A percentile compares a stretch with the other conserved stretches of the same genome.
These are phyloP conservation scores for Agriotes lineatus DNA, from an alignment of 2,888 invertebrate genomes.

Conservation along the genomic window DNA sequence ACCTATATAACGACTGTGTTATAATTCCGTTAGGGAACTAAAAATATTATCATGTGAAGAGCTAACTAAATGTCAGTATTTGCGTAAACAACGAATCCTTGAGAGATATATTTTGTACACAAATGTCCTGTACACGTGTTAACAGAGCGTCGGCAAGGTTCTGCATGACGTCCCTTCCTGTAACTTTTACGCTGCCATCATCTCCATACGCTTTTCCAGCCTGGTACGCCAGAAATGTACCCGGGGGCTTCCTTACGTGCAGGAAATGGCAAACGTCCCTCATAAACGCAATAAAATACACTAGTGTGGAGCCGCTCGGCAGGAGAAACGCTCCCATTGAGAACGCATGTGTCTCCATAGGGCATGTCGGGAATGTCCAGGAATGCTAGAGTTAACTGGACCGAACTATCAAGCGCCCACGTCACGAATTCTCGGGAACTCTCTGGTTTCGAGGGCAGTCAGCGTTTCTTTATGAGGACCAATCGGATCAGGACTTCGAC, in stretches of 20 bases:
- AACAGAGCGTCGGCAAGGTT: too few relatives aligned
- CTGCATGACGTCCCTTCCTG: too few relatives aligned
- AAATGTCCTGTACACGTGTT: too few relatives aligned
- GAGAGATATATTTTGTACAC: too few relatives aligned
- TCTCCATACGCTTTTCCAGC: slow-evolving; percentile 1
- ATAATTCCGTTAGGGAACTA: too few relatives aligned
- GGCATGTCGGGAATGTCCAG: slow-evolving; percentile 37
- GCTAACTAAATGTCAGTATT: too few relatives aligned
- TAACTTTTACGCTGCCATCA: not conserved
- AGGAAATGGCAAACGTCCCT: slow-evolving; percentile 35
- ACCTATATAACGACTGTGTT: too few relatives aligned
- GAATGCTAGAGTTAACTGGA: slow-evolving; percentile 28
- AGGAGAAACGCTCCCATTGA: slow-evolving; percentile 30
- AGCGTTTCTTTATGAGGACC: slow-evolving; percentile 41
- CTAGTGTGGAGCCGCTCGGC: slow-evolving; percentile 21
- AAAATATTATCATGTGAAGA: too few relatives aligned
- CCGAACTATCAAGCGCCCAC: slow-evolving; percentile 28
- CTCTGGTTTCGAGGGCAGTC: slow-evolving; percentile 36
- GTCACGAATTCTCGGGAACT: slow-evolving; percentile 34
- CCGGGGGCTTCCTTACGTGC: slow-evolving; percentile 35
- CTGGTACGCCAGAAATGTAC: slow-evolving; percentile 8
- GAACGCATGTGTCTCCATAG: slow-evolving; percentile 36
- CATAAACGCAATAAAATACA: slow-evolving; percentile 41
- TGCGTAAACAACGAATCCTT: too few relatives aligned
- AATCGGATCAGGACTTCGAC: slow-evolving; percentile 34